Evolutionary conservation across 2,888 invertebrate genomes (phyloP), one percentile per base, ranked within the genome.

Genomic region (Cheilosia soror): DNA sequence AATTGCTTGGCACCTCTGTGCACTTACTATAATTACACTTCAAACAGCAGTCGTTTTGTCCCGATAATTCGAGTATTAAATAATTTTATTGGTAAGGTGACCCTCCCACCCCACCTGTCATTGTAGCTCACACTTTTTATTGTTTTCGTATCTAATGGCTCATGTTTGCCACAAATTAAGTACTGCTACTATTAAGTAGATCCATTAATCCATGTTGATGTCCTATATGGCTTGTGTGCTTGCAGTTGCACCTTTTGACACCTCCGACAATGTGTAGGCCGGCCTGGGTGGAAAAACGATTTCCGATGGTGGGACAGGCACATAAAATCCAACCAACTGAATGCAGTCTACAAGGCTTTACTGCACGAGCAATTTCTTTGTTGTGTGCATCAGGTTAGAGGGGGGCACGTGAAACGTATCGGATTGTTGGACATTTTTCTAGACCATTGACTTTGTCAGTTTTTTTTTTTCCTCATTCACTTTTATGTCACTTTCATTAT

Each of bases 371-470:
- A 40, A 5, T 40, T 33, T 27, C 9, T 60, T 69, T 69, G 68
- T 55, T 76, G 40, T 77, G 53, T 63, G 58, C 58, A 71, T 58
- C 42, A 31, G 37, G 40, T 60, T 53, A 40, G 44, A 33, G 33
- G 66, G 4, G 9, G 33, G 55, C 44, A 71, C 44, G n/a, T 60
- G 20, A 62, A 58, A 72, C 72, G 53, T 42, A 68, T 76, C 51
- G 57, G 68, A 49, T 68, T 66, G 83, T 62, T 73, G 78, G 57
- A 47, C 72, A 49, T 66, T 71, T 60, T 82, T 82, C 81, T 82
- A 71, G 77, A 63, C 81, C 82, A 77, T 77, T 82, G 82, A 72
- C 66, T 83, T 78, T 66, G 49, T 71, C 25, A 51, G 37, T 20
- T 11, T 37, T 37, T 11, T 37, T 33, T 33, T 31, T 3, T 11